These are phyloP conservation scores for Psilopsiagon aymara DNA, from an alignment of 2,113 vertebrate species.

Conservation along the genomic window DNA sequence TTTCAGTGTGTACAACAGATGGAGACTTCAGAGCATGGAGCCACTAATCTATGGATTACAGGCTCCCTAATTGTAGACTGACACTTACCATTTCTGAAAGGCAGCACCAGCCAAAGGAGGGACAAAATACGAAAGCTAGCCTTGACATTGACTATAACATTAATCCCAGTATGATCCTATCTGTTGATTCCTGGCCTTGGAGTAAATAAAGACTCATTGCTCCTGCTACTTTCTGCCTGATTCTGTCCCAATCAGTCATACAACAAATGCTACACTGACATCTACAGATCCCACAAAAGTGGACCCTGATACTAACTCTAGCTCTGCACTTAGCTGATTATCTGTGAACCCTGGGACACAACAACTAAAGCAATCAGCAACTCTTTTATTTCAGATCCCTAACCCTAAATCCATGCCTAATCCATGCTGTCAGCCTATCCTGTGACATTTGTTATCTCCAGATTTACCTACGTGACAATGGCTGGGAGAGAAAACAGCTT, in stretches of 20 bases:
- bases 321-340: not conserved
- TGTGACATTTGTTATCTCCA: not conserved
- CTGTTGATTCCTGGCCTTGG: not conserved
- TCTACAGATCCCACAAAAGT: not conserved
- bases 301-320: not conserved
- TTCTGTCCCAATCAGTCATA: not conserved
- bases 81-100: constrained; percentile 10
- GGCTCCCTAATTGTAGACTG: constrained; percentile 14
- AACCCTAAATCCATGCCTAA: not conserved
- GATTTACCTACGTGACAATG: not conserved
- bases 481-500: not conserved
- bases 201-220: not conserved
- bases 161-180: not conserved
- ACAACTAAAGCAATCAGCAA: not conserved
- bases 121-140: not conserved
- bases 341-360: not conserved
- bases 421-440: not conserved
- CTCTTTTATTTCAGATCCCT: not conserved
- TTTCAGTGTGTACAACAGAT: constrained; percentile 53
- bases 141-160: not conserved
- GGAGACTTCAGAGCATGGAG: constrained; percentile 18
- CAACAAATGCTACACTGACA: not conserved
- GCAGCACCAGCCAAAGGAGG: not conserved
- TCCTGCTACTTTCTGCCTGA: not conserved
- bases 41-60: constrained; percentile 58